phyloP scores from a whole-genome alignment of 2,888 invertebrate genomes.

The Thecophora atra region DNA sequence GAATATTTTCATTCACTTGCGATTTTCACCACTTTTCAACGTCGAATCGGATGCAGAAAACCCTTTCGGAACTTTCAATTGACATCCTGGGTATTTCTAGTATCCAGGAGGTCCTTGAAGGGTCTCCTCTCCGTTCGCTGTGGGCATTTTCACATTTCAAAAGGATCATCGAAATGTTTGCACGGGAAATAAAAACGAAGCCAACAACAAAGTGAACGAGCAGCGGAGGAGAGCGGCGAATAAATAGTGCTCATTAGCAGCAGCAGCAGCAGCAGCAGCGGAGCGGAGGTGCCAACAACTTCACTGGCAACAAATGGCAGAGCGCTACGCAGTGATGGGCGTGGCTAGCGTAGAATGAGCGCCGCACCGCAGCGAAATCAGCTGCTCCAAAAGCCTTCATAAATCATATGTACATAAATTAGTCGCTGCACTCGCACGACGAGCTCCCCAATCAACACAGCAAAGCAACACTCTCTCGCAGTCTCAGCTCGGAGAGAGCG shows the following conservation, averaged over 20 bases:
- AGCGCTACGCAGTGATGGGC: background rate
- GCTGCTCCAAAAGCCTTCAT: background rate
- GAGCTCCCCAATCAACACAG: constrained; percentile 21
- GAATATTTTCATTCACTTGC: no score
- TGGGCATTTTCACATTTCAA: constrained; percentile 46
- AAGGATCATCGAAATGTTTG: constrained; percentile 52
- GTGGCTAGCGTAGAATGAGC: constrained; percentile 16
- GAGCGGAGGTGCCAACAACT: constrained; percentile 39
- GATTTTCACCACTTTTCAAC: no score
- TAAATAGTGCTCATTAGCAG: constrained; percentile 40
- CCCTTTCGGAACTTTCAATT: no score
- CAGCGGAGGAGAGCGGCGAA: constrained; percentile 7
- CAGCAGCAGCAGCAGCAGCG: constrained; percentile 13
- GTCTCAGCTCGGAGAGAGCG: background rate
- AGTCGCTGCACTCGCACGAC: background rate
- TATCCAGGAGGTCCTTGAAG: no score
- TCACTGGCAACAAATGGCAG: constrained; percentile 37
- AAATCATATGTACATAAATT: background rate
- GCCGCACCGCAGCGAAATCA: no score
- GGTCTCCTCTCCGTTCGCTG: background rate
- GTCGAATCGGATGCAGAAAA: no score
- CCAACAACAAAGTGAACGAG: constrained; percentile 56
- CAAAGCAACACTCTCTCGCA: background rate
- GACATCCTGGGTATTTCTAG: no score
- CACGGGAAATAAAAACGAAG: constrained; percentile 47